Base-by-base conservation (phyloP, 1,140 invertebrate species). In the Asbolus verrucosus region DNA sequence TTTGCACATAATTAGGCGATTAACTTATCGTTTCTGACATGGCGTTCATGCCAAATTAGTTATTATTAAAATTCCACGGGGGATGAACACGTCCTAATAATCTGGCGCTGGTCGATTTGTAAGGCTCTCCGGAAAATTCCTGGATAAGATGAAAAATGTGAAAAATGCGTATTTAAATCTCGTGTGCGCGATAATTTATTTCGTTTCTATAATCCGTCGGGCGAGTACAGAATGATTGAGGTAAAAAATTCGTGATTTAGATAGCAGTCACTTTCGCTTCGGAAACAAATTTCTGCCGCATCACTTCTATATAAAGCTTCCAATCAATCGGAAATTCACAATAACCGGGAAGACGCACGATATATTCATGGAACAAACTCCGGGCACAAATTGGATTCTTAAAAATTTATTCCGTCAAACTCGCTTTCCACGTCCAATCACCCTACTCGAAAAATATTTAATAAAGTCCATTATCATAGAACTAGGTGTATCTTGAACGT, bases 261-360 rank as follows among this genome's bases (percentile, higher is more conserved):
- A 39, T 68, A 41, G 31, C 31, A 50, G 43, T 69, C 21, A 54
- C 66, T 68, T 43, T 38, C n/a, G n/a, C n/a, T n/a, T n/a, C 24
- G 38, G 60, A 69, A 65, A 50, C 33, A 70, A 70, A 70, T 70
- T 70, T 70, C 43, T 54, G 30, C 31, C 68, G 41, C 59, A 70
- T 70, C 60, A 70, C 60, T 54, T 33, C 39, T 36, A 65, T 36
- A 70, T 46, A 70, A 65, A 60, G 43, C 62, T 50, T 50, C 50
- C 69, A 60, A 70, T 70, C 69, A 70, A 70, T 70, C 36, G 69
- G 69, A 70, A 70, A 70, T 70, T 70, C 43, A 66, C 69, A 66
- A 70, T 70, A 70, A 70, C 61, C 19, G 60, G 61, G 31, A 14
- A 54, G 61, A 27, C 31, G 27, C 24, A 60, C 41, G 59, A 69